A percentile compares a stretch with the other conserved stretches of the same genome.
phyloP scores from a whole-genome alignment of 2,888 invertebrate genomes.

The Muscina levida region DNA sequence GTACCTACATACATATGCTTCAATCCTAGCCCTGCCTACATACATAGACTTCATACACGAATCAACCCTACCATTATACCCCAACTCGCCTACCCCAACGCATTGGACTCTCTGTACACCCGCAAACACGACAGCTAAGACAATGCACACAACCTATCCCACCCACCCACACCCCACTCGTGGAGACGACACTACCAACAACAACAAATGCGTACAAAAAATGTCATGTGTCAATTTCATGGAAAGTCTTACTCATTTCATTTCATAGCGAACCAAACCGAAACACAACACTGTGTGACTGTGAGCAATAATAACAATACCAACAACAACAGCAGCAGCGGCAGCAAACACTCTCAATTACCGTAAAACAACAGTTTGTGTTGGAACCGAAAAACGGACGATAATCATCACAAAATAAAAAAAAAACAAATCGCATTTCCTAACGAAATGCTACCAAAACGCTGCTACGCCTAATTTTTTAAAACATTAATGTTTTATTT shows the following conservation, averaged over 20 bases:
- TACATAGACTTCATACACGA: background rate
- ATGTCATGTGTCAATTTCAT: conserved; percentile 51
- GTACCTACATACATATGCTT: no score
- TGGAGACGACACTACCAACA: conserved; percentile 1
- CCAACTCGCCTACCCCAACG: background rate
- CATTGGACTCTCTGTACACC: no score
- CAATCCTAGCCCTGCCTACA: no score
- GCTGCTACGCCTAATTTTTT: no score
- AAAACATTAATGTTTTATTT: no score
- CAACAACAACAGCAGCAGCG: background rate
- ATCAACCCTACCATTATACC: background rate
- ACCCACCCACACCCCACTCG: conserved; percentile 27
- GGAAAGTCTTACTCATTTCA: conserved; percentile 13
- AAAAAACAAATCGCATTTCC: no score
- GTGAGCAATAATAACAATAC: background rate
- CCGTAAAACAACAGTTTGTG: background rate
- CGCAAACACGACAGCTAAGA: conserved; percentile 26
- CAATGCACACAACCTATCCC: conserved; percentile 5
- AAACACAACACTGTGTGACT: conserved; percentile 14
- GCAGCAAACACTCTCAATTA: background rate
- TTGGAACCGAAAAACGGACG: no score
- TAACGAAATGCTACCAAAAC: no score
- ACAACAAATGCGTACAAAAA: conserved; percentile 5
- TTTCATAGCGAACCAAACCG: background rate
- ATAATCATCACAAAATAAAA: no score